These are phyloP conservation scores for Magallana gigas DNA, from an alignment of 1,140 invertebrate species.

Conservation along the genomic window DNA sequence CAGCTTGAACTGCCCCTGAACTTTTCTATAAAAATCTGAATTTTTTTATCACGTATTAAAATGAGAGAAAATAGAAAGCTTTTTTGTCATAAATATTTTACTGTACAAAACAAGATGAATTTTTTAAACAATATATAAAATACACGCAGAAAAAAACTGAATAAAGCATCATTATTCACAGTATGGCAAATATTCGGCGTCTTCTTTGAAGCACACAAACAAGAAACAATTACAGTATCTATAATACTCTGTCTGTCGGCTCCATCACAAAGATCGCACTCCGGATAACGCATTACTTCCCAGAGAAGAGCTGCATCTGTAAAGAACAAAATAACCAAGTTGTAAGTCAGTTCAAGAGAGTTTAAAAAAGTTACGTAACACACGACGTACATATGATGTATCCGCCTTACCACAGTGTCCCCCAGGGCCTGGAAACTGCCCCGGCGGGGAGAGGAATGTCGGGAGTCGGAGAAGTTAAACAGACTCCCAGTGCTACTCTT, in stretches of 20 bases:
- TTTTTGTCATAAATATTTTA: slow-evolving; percentile 17
- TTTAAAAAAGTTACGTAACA: neutral
- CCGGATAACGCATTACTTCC: neutral
- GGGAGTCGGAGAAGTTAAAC: slow-evolving; percentile 65
- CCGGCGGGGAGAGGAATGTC: slow-evolving; percentile 59
- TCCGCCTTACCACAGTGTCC: slow-evolving; percentile 67
- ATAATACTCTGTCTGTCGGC: too few relatives aligned
- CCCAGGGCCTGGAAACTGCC: slow-evolving; percentile 74
- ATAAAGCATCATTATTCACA: slow-evolving; percentile 27
- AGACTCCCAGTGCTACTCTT: slow-evolving; percentile 70
- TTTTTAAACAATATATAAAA: slow-evolving; percentile 27
- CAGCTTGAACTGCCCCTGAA: too few relatives aligned
- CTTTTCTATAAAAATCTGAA: too few relatives aligned
- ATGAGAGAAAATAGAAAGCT: neutral
- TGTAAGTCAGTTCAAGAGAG: neutral
- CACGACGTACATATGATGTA: neutral
- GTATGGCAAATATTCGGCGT: slow-evolving; percentile 20
- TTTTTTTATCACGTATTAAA: too few relatives aligned
- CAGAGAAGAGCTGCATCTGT: slow-evolving; percentile 29
- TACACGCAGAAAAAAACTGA: slow-evolving; percentile 9
- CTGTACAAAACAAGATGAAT: slow-evolving; percentile 22
- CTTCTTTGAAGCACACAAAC: slow-evolving; percentile 5
- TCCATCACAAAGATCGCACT: neutral
- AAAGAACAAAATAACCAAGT: neutral
- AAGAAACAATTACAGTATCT: neutral